These are phyloP conservation scores for Orestias chungarensis DNA, from an alignment of 2,797 vertebrate species.

Conservation along the genomic window DNA sequence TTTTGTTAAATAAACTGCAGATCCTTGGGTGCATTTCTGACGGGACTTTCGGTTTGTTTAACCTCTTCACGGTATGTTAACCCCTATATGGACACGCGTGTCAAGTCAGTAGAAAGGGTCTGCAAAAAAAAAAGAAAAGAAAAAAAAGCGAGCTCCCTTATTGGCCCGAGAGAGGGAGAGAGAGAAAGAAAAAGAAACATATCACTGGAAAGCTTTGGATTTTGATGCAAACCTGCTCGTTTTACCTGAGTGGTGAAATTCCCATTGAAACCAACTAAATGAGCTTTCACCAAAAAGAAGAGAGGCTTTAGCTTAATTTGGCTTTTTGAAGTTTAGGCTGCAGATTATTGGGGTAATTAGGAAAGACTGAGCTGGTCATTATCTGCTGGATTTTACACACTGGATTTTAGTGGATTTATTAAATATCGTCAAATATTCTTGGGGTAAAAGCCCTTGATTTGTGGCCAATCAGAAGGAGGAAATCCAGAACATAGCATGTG, in stretches of 20 bases:
- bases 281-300: not conserved
- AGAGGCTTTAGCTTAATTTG: not conserved
- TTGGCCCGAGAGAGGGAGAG: too few relatives aligned
- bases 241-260: not conserved
- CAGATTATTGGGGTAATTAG: not conserved
- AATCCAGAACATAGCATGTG: not conserved
- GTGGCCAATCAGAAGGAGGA: too few relatives aligned
- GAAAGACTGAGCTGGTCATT: too few relatives aligned
- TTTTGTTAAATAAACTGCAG: conserved; percentile 39
- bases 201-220: too few relatives aligned
- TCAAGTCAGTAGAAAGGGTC: conserved; percentile 71
- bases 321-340: not conserved
- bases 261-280: not conserved
- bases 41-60: conserved; percentile 82
- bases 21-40: conserved; percentile 65
- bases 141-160: not conserved
- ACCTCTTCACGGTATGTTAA: conserved; percentile 83
- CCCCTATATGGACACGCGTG: conserved; percentile 79
- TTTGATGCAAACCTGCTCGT: not conserved
- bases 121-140: too few relatives aligned
- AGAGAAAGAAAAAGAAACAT: not conserved
- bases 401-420: too few relatives aligned
- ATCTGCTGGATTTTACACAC: too few relatives aligned
- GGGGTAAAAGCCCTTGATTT: too few relatives aligned
- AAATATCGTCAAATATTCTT: too few relatives aligned